phyloP scores from a whole-genome alignment of 2,113 vertebrate species.

The Rousettus leschenaultii region DNA sequence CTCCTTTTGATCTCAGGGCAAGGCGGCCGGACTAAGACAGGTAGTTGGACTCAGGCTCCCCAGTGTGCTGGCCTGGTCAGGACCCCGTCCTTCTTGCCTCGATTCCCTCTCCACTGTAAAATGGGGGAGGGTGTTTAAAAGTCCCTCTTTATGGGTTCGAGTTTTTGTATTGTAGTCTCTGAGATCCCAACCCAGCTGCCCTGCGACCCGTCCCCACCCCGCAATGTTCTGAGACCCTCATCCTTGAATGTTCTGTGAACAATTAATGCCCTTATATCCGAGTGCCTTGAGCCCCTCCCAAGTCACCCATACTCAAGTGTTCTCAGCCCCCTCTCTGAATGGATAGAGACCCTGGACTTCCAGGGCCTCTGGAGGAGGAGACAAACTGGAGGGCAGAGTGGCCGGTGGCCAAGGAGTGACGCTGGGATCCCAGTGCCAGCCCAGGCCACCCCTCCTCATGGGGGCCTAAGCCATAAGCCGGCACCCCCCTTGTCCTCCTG shows the following conservation, averaged over 20 bases:
- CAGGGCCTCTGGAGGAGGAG: not conserved
- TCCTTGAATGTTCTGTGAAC: not conserved
- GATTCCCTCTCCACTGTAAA: not conserved
- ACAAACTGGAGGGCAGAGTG: not conserved
- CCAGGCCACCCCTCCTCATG: not conserved
- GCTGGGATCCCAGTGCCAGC: not conserved
- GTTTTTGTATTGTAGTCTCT: not conserved
- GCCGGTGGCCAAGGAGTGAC: not conserved
- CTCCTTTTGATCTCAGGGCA: not conserved
- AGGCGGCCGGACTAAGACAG: not conserved
- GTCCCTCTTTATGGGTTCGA: not conserved
- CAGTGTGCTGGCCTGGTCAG: not conserved
- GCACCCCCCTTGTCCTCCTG: not conserved
- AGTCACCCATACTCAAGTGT: too few species aligned
- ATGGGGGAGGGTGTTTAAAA: not conserved
- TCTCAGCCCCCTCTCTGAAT: not conserved
- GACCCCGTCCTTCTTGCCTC: not conserved
- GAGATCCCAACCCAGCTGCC: not conserved
- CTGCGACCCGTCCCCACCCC: not conserved
- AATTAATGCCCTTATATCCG: not conserved
- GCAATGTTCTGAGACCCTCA: not conserved
- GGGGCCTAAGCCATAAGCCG: not conserved
- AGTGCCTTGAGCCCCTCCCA: not conserved
- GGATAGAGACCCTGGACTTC: not conserved
- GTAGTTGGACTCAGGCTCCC: not conserved